Base-by-base conservation (phyloP, 2,797 vertebrate genomes). In the Tauraco hartlaubi region DNA sequence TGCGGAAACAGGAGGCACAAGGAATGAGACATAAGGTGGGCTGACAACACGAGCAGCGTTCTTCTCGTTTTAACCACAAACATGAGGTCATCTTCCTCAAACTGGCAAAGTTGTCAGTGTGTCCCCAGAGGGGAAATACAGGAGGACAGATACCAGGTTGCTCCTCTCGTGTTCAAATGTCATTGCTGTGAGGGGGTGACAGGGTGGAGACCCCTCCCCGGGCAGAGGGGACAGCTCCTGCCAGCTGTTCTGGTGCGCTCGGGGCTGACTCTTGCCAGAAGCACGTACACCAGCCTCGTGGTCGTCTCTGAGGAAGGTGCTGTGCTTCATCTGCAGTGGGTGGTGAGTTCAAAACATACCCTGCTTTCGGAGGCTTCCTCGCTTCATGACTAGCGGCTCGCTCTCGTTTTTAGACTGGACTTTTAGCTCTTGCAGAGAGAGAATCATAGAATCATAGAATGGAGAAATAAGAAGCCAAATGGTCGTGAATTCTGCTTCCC, bases 401-500 rank as follows among this genome's bases (percentile, higher is more conserved):
- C 41, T 64, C 58, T 83, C 41, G 37, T 63, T 80, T 92, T 78
- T 61, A 54, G 39, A 41, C 13, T 88, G 71, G 17, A 63, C 43
- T 54, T 91, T 31, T 67, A 83, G 29, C 39, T 63, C 4, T 75
- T 81, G 18, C 49, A 75, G 22, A 66, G 61, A 51, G 56, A 82
- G 35, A 7, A 35, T 35, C 35, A 35, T 9, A 35, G 35, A 35
- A 35, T 35, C 35, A 35, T 35, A 35, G 35, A 35, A 35, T 35
- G 35, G 35, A 35, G 61, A 92, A 93, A 75, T 71, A 71, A 79
- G 51, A 63, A 81, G 25, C n/a, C n/a, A 79, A 80, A 41, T 39
- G n/a, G 19, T 84, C 31, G 26, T 69, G 35, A 67, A 33, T 73
- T 74, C 61, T 87, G 19, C 20, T 88, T 82, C 26, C 20, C 31